These are phyloP conservation scores for Phoronis australis DNA, from an alignment of 2,888 invertebrate species.

Conservation along the genomic window DNA sequence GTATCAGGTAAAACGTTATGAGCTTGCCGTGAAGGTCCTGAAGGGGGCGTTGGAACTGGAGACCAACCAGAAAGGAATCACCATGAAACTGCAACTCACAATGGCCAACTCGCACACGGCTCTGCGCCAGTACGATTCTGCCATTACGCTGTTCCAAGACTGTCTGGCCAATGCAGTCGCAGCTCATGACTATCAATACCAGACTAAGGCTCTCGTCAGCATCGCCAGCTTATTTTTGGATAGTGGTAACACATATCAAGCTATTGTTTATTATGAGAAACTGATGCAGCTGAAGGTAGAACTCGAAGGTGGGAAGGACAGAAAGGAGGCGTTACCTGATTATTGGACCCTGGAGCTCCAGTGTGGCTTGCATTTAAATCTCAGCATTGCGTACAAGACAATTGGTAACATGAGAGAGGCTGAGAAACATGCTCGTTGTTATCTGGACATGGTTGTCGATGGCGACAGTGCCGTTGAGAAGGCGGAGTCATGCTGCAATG, in stretches of 20 bases:
- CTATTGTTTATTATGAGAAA: conserved; percentile 44
- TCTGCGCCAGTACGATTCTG: conserved; percentile 30
- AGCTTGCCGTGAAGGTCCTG: conserved; percentile 36
- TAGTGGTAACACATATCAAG: conserved; percentile 35
- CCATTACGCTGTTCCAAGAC: conserved; percentile 41
- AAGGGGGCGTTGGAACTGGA: conserved; percentile 38
- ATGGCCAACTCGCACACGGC: conserved; percentile 36
- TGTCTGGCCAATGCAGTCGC: conserved; percentile 39
- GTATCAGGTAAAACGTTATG: conserved; percentile 31
- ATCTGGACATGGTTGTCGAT: conserved; percentile 6
- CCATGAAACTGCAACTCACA: conserved; percentile 40
- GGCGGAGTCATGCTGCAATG: conserved; percentile 39
- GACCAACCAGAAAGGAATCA: conserved; percentile 46
- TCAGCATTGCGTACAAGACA: conserved; percentile 47
- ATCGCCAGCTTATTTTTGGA: conserved; percentile 45
- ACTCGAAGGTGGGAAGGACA: conserved; percentile 22
- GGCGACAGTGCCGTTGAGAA: conserved; percentile 5
- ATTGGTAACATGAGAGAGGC: conserved; percentile 40
- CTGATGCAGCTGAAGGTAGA: conserved; percentile 39
- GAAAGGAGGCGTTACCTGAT: conserved; percentile 27
- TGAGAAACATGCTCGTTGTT: conserved; percentile 32
- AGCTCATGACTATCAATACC: conserved; percentile 43
- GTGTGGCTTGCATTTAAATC: conserved; percentile 42
- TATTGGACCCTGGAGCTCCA: conserved; percentile 44
- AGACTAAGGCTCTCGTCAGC: conserved; percentile 45